A percentile compares a stretch with the other conserved stretches of the same genome.
Conservation (phyloP, 2,888 invertebrate genomes). For the Galeopsomyia nigrocyanea region DNA sequence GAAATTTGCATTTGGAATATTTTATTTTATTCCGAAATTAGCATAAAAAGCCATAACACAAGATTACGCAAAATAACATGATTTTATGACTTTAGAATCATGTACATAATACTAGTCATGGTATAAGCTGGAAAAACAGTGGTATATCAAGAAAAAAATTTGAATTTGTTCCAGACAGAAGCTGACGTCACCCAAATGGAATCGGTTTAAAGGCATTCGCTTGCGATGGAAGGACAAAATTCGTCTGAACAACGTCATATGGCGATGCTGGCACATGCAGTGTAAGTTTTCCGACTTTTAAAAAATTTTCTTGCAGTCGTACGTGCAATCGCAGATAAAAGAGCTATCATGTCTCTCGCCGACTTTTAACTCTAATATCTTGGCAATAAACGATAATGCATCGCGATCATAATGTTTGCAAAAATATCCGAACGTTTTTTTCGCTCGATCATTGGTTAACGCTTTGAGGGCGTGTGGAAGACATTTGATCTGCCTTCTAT, state of each 20-base stretch:
- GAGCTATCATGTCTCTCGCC: too few relatives aligned
- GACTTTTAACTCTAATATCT: too few relatives aligned
- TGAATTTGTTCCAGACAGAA: conserved; percentile 86
- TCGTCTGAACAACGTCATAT: conserved; percentile 98
- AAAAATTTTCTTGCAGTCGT: too few relatives aligned
- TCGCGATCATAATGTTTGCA: not conserved
- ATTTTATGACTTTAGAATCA: too few relatives aligned
- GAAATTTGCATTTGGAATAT: too few relatives aligned
- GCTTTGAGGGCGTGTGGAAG: conserved; percentile 10
- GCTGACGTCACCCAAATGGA: conserved; percentile 99
- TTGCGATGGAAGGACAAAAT: conserved; percentile 99
- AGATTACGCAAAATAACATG: too few relatives aligned
- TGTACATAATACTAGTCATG: too few relatives aligned
- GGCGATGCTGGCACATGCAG: conserved; percentile 99
- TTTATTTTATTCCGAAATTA: too few relatives aligned
- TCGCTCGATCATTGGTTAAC: conserved; percentile 18
- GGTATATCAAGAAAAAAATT: conserved; percentile 46
- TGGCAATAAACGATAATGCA: too few relatives aligned
- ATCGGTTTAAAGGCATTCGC: conserved; percentile 98
- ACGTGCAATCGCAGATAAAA: too few relatives aligned
- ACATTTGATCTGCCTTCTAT: too few relatives aligned
- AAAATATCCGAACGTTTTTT: not conserved
- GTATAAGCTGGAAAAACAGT: not conserved
- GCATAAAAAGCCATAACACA: too few relatives aligned
- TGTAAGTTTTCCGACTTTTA: conserved; percentile 75